Percentiles rank a stretch among this genome's conserved stretches.
phyloP scores from a whole-genome alignment of 2,797 vertebrate genomes.

The Sternarchorhynchus goeldii region DNA sequence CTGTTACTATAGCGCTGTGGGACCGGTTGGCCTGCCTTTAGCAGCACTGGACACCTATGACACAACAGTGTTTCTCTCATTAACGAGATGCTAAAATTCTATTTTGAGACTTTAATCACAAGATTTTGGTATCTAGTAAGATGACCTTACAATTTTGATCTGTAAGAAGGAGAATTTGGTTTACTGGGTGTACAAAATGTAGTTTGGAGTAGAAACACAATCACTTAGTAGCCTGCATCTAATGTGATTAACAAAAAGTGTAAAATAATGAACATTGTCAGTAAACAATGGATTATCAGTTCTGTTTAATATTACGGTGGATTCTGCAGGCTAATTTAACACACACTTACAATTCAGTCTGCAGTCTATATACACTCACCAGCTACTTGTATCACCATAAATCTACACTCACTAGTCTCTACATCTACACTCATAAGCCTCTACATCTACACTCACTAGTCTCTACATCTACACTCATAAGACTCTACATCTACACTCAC shows the following conservation, averaged over 20 bases:
- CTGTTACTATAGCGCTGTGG: slow-evolving; percentile 22
- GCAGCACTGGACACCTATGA: slow-evolving; percentile 3
- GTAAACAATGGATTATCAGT: not conserved
- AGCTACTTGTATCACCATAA: too few relatives aligned
- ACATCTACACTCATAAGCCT: too few relatives aligned
- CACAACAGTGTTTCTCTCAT: not conserved
- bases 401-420: too few relatives aligned
- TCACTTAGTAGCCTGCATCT: not conserved
- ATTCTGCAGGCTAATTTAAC: not conserved
- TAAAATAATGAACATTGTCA: too few relatives aligned
- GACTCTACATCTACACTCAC: too few relatives aligned
- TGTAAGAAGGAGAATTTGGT: not conserved
- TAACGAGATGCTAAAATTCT: slow-evolving; percentile 19
- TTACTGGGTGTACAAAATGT: not conserved
- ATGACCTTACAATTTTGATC: not conserved
- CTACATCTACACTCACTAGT: too few relatives aligned
- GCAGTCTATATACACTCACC: not conserved
- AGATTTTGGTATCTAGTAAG: not conserved
- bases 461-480: too few relatives aligned
- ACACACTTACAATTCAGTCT: too few relatives aligned
- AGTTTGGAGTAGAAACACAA: slow-evolving; percentile 2
- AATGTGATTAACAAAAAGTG: too few relatives aligned
- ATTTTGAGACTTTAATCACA: slow-evolving; percentile 2
- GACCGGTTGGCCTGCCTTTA: slow-evolving; percentile 6
- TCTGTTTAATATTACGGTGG: not conserved